These are phyloP conservation scores for Corythornis vintsioides DNA, from an alignment of 2,113 vertebrate genomes.

Conservation along the genomic window DNA sequence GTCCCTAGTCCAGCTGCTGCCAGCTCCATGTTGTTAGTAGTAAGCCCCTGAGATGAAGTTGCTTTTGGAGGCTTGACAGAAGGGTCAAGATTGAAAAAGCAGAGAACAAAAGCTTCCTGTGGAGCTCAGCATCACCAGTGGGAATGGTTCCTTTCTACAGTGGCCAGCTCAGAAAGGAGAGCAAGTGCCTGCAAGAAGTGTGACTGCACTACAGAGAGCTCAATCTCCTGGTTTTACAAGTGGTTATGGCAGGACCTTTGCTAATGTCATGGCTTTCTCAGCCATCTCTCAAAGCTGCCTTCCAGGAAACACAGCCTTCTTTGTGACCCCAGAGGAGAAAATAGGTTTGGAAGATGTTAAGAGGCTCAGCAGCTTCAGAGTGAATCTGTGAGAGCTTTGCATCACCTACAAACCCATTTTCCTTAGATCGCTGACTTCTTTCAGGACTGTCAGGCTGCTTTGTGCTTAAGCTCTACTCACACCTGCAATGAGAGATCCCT, in stretches of 20 bases:
- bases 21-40: background rate
- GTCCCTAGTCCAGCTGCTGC: background rate
- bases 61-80: background rate
- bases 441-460: constrained; percentile 19
- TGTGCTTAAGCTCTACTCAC: constrained; percentile 26
- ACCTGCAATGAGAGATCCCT: background rate
- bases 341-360: constrained; percentile 26
- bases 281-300: background rate
- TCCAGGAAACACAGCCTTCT: background rate
- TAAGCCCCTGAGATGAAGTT: background rate
- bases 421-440: constrained; percentile 27
- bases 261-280: background rate
- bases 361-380: constrained; percentile 20
- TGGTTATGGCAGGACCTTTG: background rate
- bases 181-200: background rate
- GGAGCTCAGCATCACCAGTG: background rate
- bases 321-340: constrained; percentile 15
- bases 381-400: background rate
- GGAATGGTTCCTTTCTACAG: background rate
- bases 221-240: background rate
- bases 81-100: background rate
- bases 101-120: background rate
- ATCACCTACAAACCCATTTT: constrained; percentile 60
- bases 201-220: background rate
- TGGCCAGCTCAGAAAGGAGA: background rate